Percentiles rank a stretch among this genome's conserved stretches.
Evolutionary conservation across 2,888 invertebrate genomes (phyloP).

Genomic region (Argyra leucocephala): DNA sequence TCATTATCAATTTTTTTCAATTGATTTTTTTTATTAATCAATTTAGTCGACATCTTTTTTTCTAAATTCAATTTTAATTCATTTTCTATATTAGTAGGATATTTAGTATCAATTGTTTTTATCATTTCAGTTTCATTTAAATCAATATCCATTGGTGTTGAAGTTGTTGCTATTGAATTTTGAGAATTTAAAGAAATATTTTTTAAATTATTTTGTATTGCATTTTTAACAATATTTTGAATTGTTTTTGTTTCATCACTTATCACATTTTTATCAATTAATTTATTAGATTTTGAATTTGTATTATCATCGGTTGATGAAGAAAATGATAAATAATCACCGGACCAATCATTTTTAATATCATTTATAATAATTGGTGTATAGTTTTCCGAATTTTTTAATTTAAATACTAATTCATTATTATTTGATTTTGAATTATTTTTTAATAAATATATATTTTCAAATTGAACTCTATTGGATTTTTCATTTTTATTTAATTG

Average conservation of each 20-base stretch:
- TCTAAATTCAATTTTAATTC: too few species aligned
- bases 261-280: background rate
- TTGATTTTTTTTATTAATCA: background rate
- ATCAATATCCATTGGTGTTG: background rate
- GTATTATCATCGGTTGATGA: background rate
- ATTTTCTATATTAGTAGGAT: too few species aligned
- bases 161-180: too few species aligned
- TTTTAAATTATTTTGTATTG: background rate
- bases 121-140: background rate
- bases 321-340: background rate
- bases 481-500: background rate
- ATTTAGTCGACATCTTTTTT: too few species aligned
- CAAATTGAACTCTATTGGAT: background rate
- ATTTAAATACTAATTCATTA: background rate
- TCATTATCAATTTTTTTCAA: background rate
- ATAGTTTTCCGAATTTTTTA: background rate
- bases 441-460: conserved; percentile 1
- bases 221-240: background rate
- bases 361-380: background rate
- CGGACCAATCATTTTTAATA: background rate
- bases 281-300: background rate
- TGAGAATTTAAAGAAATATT: background rate
- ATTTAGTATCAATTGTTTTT: background rate
- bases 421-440: background rate
- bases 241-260: background rate